Evolutionary conservation across 2,797 vertebrate genomes (phyloP).

Genomic region (Heterohyrax brucei): DNA sequence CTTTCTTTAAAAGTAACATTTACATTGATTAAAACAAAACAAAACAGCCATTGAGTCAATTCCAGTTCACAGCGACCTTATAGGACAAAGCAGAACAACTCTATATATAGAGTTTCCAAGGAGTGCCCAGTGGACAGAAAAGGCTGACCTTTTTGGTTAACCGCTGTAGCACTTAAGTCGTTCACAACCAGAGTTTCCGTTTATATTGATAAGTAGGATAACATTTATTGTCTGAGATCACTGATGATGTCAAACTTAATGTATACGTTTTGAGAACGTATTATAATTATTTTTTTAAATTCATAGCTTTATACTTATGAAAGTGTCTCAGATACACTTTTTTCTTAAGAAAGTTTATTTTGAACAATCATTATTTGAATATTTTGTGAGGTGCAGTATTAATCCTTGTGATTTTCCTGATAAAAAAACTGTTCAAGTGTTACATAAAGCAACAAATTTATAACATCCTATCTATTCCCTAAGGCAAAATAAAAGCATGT

Average conservation of each 20-base stretch:
- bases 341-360: slow-evolving; percentile 17
- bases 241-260: not conserved
- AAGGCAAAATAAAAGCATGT: slow-evolving; percentile 53
- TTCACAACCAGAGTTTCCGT: too few relatives aligned
- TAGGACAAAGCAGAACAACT: too few relatives aligned
- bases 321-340: not conserved
- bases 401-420: slow-evolving; percentile 61
- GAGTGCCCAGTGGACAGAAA: too few relatives aligned
- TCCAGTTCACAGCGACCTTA: too few relatives aligned
- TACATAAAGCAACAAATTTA: slow-evolving; percentile 72
- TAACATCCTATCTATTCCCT: slow-evolving; percentile 67
- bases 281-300: not conserved
- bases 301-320: not conserved
- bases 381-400: slow-evolving; percentile 23
- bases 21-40: too few relatives aligned
- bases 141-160: too few relatives aligned
- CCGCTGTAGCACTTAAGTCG: too few relatives aligned
- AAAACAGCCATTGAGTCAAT: too few relatives aligned
- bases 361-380: slow-evolving; percentile 21
- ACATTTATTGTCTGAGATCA: too few relatives aligned
- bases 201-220: not conserved
- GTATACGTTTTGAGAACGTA: not conserved
- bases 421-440: slow-evolving; percentile 45
- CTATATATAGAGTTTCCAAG: too few relatives aligned
- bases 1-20: too few relatives aligned